Conservation (phyloP, 2,888 invertebrate species). For the Eupithecia subumbrata region DNA sequence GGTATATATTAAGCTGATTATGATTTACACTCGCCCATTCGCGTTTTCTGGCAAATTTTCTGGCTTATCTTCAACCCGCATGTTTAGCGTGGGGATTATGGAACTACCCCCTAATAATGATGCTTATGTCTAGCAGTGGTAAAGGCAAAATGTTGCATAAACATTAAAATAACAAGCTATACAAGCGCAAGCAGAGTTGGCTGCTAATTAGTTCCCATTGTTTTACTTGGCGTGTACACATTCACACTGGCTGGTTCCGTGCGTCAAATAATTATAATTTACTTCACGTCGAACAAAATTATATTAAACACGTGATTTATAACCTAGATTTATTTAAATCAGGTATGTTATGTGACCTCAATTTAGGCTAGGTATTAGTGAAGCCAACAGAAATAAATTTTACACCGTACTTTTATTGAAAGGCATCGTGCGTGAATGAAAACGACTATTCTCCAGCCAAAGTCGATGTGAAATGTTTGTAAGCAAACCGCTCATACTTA, state of each 20-base stretch:
- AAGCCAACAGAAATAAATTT: background rate
- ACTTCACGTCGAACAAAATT: slow-evolving; percentile 7
- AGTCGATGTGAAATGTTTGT: no score
- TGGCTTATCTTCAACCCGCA: no score
- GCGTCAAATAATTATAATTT: background rate
- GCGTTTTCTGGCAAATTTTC: no score
- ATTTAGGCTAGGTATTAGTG: background rate
- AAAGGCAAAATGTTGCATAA: no score
- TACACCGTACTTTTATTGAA: background rate
- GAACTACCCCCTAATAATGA: no score
- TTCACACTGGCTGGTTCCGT: slow-evolving; percentile 25
- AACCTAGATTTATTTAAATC: slow-evolving; percentile 11
- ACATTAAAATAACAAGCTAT: background rate
- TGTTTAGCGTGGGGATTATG: no score
- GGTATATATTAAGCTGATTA: no score
- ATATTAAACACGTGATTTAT: slow-evolving; percentile 1
- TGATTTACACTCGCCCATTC: no score
- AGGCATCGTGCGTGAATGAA: background rate
- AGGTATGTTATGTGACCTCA: slow-evolving; percentile 1
- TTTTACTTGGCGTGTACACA: slow-evolving; percentile 45
- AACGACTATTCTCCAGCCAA: background rate
- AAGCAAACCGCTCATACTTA: no score
- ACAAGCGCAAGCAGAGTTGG: slow-evolving; percentile 8
- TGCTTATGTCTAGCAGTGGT: no score
- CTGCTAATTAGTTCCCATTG: slow-evolving; percentile 48